phyloP scores from a whole-genome alignment of 64 coral and sea anemone species.

The Anthopleura sola region DNA sequence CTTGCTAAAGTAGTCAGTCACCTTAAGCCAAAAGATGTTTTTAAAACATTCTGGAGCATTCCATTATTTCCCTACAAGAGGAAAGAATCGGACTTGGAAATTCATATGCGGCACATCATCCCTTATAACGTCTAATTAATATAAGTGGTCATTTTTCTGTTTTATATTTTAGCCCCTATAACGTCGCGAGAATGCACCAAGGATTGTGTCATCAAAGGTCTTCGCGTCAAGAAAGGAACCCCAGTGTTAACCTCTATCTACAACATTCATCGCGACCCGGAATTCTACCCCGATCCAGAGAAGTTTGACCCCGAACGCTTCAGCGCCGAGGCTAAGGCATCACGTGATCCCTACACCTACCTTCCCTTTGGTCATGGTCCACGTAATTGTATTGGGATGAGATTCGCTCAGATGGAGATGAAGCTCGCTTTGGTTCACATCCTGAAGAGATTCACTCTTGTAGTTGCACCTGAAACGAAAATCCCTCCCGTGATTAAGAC shows the following conservation, averaged over 20 bases:
- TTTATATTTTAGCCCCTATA: too few relatives aligned
- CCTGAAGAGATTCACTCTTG: constrained; percentile 21
- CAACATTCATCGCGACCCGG: constrained; percentile 32
- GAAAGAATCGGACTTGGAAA: too few relatives aligned
- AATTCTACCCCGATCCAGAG: constrained; percentile 24
- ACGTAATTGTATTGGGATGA: constrained; percentile 46
- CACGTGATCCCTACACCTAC: too few relatives aligned
- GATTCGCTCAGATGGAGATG: constrained; percentile 46
- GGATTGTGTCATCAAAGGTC: constrained; percentile 21
- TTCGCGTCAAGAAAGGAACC: constrained; percentile 11
- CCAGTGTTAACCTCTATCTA: constrained; percentile 9
- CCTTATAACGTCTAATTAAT: too few relatives aligned
- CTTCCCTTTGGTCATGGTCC: constrained; percentile 16
- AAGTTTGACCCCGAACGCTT: constrained; percentile 44
- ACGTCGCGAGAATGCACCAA: constrained; percentile 34
- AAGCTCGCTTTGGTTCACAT: constrained; percentile 40
- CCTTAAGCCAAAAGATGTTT: too few relatives aligned
- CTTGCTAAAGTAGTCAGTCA: too few relatives aligned
- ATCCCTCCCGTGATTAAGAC: constrained; percentile 13
- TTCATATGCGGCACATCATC: too few relatives aligned
- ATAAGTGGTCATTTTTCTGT: too few relatives aligned
- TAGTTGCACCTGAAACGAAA: constrained; percentile 12
- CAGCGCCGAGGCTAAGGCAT: background rate
- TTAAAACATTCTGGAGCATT: too few relatives aligned
- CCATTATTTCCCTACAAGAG: too few relatives aligned